A percentile compares a stretch with the other conserved stretches of the same genome.
Evolutionary conservation across 2,113 vertebrate genomes (phyloP).

Genomic region (Sitta europaea): DNA sequence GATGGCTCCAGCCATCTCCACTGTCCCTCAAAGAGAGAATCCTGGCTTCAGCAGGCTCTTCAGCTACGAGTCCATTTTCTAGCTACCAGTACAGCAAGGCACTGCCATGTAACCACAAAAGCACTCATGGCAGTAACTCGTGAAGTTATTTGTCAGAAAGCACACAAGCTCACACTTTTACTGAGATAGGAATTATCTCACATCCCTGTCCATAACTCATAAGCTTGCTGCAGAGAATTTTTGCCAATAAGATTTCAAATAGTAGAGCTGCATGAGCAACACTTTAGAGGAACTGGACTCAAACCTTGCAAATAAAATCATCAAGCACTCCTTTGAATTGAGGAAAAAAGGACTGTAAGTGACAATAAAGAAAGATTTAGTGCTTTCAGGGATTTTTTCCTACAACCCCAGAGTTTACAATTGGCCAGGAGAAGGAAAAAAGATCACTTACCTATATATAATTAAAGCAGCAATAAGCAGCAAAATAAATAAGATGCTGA

Average conservation of each 20-base stretch:
- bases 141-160: background rate
- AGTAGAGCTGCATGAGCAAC: background rate
- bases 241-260: background rate
- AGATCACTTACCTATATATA: slow-evolving; percentile 85
- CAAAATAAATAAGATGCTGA: slow-evolving; percentile 89
- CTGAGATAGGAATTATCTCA: background rate
- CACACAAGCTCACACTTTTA: background rate
- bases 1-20: background rate
- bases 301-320: background rate
- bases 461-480: slow-evolving; percentile 87
- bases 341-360: background rate
- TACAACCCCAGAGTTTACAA: background rate
- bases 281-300: background rate
- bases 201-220: background rate
- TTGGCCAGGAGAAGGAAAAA: background rate
- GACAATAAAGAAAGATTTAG: background rate
- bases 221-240: background rate
- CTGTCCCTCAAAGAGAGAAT: background rate
- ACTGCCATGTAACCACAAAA: background rate
- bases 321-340: background rate
- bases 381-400: background rate
- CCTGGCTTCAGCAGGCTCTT: background rate
- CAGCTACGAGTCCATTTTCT: background rate
- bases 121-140: background rate
- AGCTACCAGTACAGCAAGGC: background rate